phyloP scores from a whole-genome alignment of 2,797 vertebrate genomes.

The Pelodytes ibericus region DNA sequence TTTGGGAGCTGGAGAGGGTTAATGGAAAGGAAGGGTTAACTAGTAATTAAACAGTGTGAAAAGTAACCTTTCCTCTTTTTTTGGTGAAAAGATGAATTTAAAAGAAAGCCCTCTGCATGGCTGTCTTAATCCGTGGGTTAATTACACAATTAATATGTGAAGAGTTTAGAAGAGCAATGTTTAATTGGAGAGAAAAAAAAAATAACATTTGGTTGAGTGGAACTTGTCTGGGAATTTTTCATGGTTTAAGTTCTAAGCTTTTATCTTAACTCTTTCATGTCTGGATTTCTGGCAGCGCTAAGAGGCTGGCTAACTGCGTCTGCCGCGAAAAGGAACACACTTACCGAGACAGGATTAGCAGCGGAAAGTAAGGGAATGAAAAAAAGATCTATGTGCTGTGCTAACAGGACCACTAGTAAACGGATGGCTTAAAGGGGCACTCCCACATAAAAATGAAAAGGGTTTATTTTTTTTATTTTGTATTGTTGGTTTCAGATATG shows the following conservation, averaged over 20 bases:
- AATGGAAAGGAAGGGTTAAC: neutral
- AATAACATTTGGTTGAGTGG: slow-evolving; percentile 37
- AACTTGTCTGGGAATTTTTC: slow-evolving; percentile 7
- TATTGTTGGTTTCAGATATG: no score
- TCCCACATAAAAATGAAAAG: no score
- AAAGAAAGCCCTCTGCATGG: slow-evolving; percentile 16
- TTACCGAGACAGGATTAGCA: no score
- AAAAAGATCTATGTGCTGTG: no score
- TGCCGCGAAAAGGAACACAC: no score
- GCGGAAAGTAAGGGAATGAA: no score
- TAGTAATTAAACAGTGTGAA: slow-evolving; percentile 24
- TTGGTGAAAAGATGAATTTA: slow-evolving; percentile 9
- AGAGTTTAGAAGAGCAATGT: slow-evolving; percentile 46
- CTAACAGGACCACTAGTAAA: no score
- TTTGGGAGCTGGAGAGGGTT: neutral
- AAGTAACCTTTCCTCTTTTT: slow-evolving; percentile 43
- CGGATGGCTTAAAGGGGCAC: no score
- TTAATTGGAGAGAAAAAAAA: slow-evolving; percentile 48
- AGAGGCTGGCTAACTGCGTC: no score
- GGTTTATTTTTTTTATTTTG: no score
- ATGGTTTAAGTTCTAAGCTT: neutral
- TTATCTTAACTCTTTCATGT: slow-evolving; percentile 21
- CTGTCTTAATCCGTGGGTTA: slow-evolving; percentile 49
- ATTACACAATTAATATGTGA: slow-evolving; percentile 54
- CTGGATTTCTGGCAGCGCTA: neutral